phyloP scores from a whole-genome alignment of 2,797 vertebrate genomes.

The Hippopotamyrus pictus region DNA sequence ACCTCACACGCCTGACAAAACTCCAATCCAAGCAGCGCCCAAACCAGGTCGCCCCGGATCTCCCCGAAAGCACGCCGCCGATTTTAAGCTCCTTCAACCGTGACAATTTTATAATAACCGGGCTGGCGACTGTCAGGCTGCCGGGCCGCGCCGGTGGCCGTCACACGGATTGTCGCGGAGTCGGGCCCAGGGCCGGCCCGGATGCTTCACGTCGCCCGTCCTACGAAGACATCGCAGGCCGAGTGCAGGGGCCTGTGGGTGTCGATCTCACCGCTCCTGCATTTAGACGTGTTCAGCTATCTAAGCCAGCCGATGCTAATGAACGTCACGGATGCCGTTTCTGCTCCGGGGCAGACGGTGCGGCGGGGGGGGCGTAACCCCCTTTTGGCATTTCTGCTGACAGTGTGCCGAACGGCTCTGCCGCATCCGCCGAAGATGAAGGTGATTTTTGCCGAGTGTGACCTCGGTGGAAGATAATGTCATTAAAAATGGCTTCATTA shows the following conservation, averaged over 20 bases:
- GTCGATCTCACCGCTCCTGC: background rate
- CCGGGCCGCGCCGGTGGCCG: background rate
- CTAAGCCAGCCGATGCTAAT: background rate
- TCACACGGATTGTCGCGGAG: background rate
- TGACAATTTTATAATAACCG: background rate
- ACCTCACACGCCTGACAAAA: constrained; percentile 41
- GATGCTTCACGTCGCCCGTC: background rate
- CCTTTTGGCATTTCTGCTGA: background rate
- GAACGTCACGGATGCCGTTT: background rate
- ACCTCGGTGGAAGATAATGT: background rate
- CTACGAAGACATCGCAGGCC: background rate
- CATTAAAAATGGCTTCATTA: background rate
- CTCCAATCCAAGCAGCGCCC: constrained; percentile 54
- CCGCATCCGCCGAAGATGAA: background rate
- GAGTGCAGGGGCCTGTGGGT: background rate
- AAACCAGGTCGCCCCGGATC: background rate
- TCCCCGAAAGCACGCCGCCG: constrained; percentile 28
- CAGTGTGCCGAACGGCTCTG: background rate
- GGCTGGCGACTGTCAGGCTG: background rate
- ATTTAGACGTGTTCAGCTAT: background rate
- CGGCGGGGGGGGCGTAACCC: background rate
- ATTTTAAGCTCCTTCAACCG: constrained; percentile 9
- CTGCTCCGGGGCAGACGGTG: background rate
- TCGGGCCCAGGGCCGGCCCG: background rate
- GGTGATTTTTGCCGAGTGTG: background rate